phyloP scores from a whole-genome alignment of 2,797 vertebrate species.

The Pangasius macronema region DNA sequence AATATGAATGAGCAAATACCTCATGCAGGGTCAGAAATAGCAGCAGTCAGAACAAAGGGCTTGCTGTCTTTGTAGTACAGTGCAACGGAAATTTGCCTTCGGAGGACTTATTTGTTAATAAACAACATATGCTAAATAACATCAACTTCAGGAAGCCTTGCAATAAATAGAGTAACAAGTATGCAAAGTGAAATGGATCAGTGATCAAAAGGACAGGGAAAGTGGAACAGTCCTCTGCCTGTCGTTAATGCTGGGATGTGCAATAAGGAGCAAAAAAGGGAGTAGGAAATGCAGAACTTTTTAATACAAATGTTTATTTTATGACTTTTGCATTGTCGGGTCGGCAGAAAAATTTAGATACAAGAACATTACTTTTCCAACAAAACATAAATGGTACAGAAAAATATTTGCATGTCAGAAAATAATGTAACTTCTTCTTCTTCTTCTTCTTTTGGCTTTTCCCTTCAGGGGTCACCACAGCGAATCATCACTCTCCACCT shows the following conservation, averaged over 20 bases:
- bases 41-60: not conserved
- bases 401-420: not conserved
- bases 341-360: not conserved
- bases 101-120: slow-evolving; percentile 1
- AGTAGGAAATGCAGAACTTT: not conserved
- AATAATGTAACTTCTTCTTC: not conserved
- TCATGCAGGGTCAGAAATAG: not conserved
- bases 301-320: not conserved
- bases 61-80: not conserved
- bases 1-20: slow-evolving; percentile 15
- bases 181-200: not conserved
- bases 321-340: not conserved
- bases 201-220: not conserved
- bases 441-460: too few relatives aligned
- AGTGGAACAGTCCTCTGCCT: not conserved
- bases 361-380: not conserved
- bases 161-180: not conserved
- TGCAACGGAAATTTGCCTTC: slow-evolving; percentile 8
- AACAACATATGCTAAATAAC: not conserved
- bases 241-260: not conserved
- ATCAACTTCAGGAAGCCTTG: not conserved
- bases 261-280: not conserved
- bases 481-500: too few relatives aligned
- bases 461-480: too few relatives aligned
- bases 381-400: not conserved